These are phyloP conservation scores for Neoarius graeffei DNA, from an alignment of 2,113 vertebrate genomes.

Conservation along the genomic window DNA sequence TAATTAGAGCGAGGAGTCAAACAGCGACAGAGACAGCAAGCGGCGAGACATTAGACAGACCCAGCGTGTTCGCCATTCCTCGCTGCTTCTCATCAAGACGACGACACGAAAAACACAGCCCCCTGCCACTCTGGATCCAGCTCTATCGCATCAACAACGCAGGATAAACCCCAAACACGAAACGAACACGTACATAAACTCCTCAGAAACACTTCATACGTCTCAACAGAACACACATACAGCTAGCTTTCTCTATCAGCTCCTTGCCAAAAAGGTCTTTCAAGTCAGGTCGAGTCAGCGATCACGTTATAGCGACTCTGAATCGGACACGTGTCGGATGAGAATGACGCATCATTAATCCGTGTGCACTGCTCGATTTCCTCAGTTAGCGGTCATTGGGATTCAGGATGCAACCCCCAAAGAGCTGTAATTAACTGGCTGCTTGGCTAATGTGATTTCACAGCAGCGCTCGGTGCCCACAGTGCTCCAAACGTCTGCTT, in stretches of 20 bases:
- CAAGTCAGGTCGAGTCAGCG: neutral
- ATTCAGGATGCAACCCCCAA: conserved; percentile 26
- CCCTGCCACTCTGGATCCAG: conserved; percentile 20
- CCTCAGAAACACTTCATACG: conserved; percentile 26
- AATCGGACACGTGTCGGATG: neutral
- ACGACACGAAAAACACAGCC: conserved; percentile 15
- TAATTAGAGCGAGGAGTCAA: conserved; percentile 42
- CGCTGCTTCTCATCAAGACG: conserved; percentile 23
- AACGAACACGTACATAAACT: conserved; percentile 56
- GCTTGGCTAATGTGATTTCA: conserved; percentile 49
- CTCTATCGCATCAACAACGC: neutral
- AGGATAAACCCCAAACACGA: conserved; percentile 22
- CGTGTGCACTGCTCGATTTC: conserved; percentile 18
- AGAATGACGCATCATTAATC: conserved; percentile 27
- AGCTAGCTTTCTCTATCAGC: conserved; percentile 41
- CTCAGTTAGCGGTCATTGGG: conserved; percentile 37
- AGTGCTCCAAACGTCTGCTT: conserved; percentile 26
- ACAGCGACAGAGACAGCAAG: conserved; percentile 27
- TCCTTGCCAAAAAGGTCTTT: conserved; percentile 21
- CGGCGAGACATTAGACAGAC: conserved; percentile 26
- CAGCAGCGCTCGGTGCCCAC: conserved; percentile 1
- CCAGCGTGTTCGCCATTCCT: conserved; percentile 24
- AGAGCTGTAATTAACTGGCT: conserved; percentile 51
- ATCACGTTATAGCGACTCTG: neutral
- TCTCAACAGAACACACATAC: conserved; percentile 48